Percentiles rank a stretch among this genome's conserved stretches.
Conservation (phyloP, 2,797 vertebrate species). For the Coregonus sp. region DNA sequence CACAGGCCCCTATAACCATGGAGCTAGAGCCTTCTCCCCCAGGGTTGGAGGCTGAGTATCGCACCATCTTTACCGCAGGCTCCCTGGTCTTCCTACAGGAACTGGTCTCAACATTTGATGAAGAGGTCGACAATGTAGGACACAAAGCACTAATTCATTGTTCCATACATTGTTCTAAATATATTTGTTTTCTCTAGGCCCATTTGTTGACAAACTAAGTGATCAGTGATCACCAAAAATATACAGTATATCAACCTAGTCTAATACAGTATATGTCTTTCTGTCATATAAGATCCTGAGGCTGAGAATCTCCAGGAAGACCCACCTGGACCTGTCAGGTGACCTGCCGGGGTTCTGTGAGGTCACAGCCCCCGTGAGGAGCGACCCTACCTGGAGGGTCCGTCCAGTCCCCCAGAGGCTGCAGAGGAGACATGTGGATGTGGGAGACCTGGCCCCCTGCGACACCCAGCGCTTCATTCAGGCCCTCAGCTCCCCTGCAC, state of each 20-base stretch:
- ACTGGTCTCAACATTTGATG: slow-evolving; percentile 74
- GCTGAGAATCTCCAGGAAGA: slow-evolving; percentile 71
- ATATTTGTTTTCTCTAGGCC: neutral
- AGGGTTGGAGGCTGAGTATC: slow-evolving; percentile 68
- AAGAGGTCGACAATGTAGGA: slow-evolving; percentile 77
- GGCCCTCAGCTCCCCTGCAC: slow-evolving; percentile 74
- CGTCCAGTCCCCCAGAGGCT: slow-evolving; percentile 71
- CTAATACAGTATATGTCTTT: neutral
- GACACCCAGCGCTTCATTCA: slow-evolving; percentile 70
- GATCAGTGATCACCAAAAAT: neutral
- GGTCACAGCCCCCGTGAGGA: slow-evolving; percentile 62
- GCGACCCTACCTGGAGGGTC: slow-evolving; percentile 74
- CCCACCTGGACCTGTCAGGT: slow-evolving; percentile 71
- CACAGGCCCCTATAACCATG: slow-evolving; percentile 43
- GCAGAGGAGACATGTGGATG: slow-evolving; percentile 77
- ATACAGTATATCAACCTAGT: neutral
- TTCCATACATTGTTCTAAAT: neutral
- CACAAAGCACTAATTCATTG: neutral
- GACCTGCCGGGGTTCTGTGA: slow-evolving; percentile 72
- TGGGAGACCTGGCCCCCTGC: slow-evolving; percentile 79
- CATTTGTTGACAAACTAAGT: neutral
- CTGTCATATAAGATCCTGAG: slow-evolving; percentile 64
- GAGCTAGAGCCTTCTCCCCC: slow-evolving; percentile 65
- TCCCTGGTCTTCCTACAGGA: slow-evolving; percentile 68
- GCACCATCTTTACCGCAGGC: too few species aligned